Percentiles rank a stretch among this genome's conserved stretches.
phyloP scores from a whole-genome alignment of 1,140 invertebrate species.

The Drosophila carrolli region DNA sequence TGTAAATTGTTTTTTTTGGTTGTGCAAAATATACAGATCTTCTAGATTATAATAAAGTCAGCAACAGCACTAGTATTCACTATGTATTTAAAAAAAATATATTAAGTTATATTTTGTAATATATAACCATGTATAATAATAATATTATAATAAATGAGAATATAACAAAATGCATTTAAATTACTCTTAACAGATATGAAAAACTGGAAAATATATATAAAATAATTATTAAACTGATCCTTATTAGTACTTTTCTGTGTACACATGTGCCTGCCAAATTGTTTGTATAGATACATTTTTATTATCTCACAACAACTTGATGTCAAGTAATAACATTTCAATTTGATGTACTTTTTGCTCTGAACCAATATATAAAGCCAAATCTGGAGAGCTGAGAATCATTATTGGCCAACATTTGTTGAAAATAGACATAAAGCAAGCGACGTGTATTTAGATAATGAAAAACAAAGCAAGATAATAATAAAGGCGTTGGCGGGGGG shows the following conservation, averaged over 20 bases:
- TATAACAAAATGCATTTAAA: too few relatives aligned
- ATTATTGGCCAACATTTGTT: slow-evolving; percentile 46
- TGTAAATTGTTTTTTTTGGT: too few relatives aligned
- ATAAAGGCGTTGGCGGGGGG: slow-evolving; percentile 26
- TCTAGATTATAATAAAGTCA: too few relatives aligned
- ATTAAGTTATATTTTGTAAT: too few relatives aligned
- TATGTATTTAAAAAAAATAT: too few relatives aligned
- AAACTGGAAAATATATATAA: slow-evolving; percentile 2
- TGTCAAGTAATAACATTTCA: slow-evolving; percentile 61
- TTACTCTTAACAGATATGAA: too few relatives aligned
- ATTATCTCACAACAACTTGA: slow-evolving; percentile 60
- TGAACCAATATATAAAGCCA: slow-evolving; percentile 29
- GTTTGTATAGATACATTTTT: slow-evolving; percentile 65
- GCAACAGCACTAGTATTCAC: too few relatives aligned
- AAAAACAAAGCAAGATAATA: slow-evolving; percentile 61
- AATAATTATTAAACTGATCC: neutral
- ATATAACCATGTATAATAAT: too few relatives aligned
- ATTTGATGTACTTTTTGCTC: slow-evolving; percentile 35
- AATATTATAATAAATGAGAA: too few relatives aligned
- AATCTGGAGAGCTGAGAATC: slow-evolving; percentile 41
- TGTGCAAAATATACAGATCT: too few relatives aligned
- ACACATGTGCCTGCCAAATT: slow-evolving; percentile 32
- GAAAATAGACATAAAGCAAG: slow-evolving; percentile 58
- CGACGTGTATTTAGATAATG: slow-evolving; percentile 78
- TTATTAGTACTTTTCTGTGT: slow-evolving; percentile 6